Evolutionary conservation across 2,797 vertebrate species (phyloP).

Genomic region (Benthosema pterotum): DNA sequence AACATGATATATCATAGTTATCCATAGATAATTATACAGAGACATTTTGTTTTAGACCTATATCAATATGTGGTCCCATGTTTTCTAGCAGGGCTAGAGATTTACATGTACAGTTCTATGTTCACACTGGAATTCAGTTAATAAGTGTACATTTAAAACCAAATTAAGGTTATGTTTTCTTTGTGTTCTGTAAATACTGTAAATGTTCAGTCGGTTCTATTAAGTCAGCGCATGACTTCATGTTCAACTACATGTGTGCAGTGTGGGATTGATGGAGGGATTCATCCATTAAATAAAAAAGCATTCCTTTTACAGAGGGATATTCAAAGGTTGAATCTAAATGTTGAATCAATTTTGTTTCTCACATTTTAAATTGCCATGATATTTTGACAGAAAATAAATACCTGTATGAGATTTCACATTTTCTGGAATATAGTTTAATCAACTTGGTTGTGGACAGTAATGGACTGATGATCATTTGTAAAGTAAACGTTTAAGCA

Average conservation of each 20-base stretch:
- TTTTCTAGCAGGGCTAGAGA: constrained; percentile 75
- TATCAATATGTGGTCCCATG: constrained; percentile 46
- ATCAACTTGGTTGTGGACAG: constrained; percentile 49
- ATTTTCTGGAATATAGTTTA: constrained; percentile 54
- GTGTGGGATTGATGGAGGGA: constrained; percentile 16
- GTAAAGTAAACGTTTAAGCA: constrained; percentile 31
- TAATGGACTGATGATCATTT: constrained; percentile 34
- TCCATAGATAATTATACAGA: constrained; percentile 35
- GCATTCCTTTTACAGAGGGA: constrained; percentile 26
- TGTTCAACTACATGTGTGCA: constrained; percentile 28
- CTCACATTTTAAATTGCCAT: constrained; percentile 22
- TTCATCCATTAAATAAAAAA: constrained; percentile 11
- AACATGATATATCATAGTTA: constrained; percentile 44
- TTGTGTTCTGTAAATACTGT: constrained; percentile 55
- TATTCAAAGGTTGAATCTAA: constrained; percentile 13
- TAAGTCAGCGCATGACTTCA: constrained; percentile 32
- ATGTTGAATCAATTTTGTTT: constrained; percentile 1
- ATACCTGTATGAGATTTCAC: constrained; percentile 25
- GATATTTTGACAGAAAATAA: constrained; percentile 23
- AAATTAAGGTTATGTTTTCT: constrained; percentile 39
- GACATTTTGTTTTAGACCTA: constrained; percentile 22
- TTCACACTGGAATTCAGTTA: constrained; percentile 40
- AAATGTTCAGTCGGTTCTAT: constrained; percentile 40
- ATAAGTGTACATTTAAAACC: constrained; percentile 38
- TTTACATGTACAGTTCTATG: constrained; percentile 46